phyloP scores from a whole-genome alignment of 1,140 invertebrate species.

The Lasioglossum baleicum region DNA sequence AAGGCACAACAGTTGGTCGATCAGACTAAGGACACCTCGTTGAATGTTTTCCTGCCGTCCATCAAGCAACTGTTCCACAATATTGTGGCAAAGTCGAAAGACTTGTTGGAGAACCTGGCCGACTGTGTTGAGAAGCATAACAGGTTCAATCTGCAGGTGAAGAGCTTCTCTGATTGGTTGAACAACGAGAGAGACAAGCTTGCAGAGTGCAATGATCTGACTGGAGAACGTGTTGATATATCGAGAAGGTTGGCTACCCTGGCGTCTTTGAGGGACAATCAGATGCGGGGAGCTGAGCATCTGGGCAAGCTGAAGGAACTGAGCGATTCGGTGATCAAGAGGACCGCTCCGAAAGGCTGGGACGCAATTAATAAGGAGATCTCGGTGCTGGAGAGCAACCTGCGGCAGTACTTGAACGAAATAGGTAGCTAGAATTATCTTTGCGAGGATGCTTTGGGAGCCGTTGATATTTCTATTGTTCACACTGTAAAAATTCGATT shows the following conservation, averaged over 20 bases:
- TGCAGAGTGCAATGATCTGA: constrained; percentile 87
- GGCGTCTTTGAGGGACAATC: constrained; percentile 84
- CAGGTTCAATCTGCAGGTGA: constrained; percentile 86
- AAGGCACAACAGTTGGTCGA: constrained; percentile 94
- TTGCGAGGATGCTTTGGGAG: no score
- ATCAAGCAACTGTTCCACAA: constrained; percentile 94
- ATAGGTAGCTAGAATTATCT: constrained; percentile 77
- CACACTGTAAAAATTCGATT: no score
- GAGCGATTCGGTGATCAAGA: constrained; percentile 86
- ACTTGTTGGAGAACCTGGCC: constrained; percentile 91
- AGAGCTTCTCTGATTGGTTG: constrained; percentile 90
- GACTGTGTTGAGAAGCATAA: constrained; percentile 92
- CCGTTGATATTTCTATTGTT: no score
- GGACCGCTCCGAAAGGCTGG: constrained; percentile 89
- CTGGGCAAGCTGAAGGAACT: constrained; percentile 86
- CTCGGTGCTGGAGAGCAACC: constrained; percentile 83
- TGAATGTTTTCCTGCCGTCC: constrained; percentile 92
- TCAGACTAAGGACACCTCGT: constrained; percentile 91
- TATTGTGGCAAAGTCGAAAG: constrained; percentile 92
- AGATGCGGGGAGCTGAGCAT: constrained; percentile 86
- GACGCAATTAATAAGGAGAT: constrained; percentile 88
- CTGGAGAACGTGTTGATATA: constrained; percentile 90
- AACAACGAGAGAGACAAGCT: constrained; percentile 88
- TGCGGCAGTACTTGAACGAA: constrained; percentile 84
- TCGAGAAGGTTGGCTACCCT: constrained; percentile 86